Conservation (phyloP, 2,888 invertebrate genomes). For the Craniophora ligustri region DNA sequence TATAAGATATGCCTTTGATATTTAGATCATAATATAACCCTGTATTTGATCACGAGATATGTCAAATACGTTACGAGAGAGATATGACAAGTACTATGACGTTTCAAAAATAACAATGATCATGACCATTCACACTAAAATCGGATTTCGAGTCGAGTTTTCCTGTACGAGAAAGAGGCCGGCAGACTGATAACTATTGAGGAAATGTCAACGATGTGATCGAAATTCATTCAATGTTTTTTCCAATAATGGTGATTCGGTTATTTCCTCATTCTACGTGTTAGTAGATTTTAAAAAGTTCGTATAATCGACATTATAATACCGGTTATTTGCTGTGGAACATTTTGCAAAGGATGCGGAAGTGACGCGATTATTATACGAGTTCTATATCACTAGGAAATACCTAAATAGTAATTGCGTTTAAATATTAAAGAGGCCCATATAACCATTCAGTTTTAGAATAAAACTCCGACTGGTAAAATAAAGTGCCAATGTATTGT, state of each 20-base stretch:
- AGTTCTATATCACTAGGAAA: constrained; percentile 32
- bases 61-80: too few species aligned
- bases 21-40: too few species aligned
- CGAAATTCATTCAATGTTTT: constrained; percentile 6
- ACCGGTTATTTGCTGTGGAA: too few species aligned
- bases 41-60: too few species aligned
- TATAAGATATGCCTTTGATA: too few species aligned
- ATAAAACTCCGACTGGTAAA: too few species aligned
- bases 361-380: constrained; percentile 28
- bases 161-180: constrained; percentile 14
- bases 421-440: constrained; percentile 15
- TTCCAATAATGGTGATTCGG: too few species aligned
- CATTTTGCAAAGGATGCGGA: constrained; percentile 32
- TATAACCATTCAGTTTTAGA: constrained; percentile 15
- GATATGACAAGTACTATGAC: constrained; percentile 15
- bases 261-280: too few species aligned
- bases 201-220: constrained; percentile 12
- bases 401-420: constrained; percentile 16
- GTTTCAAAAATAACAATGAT: constrained; percentile 36
- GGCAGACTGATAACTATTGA: constrained; percentile 7
- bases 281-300: neutral
- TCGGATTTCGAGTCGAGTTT: constrained; percentile 21
- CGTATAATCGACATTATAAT: neutral
- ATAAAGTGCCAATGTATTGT: too few species aligned
- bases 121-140: constrained; percentile 27